These are phyloP conservation scores for Fulmarus glacialis DNA, from an alignment of 2,113 vertebrate genomes.

Conservation along the genomic window DNA sequence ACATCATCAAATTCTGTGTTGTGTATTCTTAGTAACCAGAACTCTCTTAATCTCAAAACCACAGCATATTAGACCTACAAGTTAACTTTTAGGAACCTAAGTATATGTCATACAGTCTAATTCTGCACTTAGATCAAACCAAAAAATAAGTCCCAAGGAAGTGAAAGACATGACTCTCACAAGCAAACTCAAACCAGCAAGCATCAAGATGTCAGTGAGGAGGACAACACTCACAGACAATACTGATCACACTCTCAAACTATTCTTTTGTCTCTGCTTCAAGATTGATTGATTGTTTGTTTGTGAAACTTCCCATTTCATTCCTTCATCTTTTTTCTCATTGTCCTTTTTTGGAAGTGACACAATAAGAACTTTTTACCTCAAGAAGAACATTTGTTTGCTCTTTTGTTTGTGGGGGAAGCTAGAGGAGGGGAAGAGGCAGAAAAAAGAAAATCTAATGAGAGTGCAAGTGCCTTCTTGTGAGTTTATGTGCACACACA, in stretches of 20 bases:
- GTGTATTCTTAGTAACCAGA: not conserved
- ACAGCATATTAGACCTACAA: not conserved
- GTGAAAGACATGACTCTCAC: not conserved
- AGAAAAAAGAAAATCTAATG: not conserved
- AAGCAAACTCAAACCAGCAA: not conserved
- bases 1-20: not conserved
- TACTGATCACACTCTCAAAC: not conserved
- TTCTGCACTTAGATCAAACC: not conserved
- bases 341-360: not conserved
- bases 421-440: not conserved
- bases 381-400: not conserved
- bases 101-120: not conserved
- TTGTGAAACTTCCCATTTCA: not conserved
- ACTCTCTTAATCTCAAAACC: not conserved
- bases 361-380: not conserved
- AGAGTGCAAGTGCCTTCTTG: not conserved
- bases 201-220: not conserved
- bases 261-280: not conserved
- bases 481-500: not conserved
- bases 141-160: rapidly evolving
- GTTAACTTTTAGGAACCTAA: not conserved
- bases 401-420: rapidly evolving
- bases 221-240: not conserved
- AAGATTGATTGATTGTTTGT: not conserved
- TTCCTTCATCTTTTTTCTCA: not conserved